Conservation (phyloP, 2,113 vertebrate species). For the Hippocampus barbouri region DNA sequence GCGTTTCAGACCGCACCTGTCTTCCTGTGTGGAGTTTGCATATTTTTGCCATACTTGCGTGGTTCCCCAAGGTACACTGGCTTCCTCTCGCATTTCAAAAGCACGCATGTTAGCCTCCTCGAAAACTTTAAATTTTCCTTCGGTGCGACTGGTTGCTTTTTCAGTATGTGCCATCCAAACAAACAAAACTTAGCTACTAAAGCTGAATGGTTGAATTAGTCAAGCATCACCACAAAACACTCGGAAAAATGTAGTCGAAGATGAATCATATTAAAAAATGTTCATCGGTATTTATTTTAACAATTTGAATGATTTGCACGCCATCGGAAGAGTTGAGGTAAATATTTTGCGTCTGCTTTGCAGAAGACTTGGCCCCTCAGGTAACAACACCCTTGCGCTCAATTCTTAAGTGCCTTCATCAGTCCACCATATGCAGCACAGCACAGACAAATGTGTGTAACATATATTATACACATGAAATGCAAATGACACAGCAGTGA, state of each 20-base stretch:
- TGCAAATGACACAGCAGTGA: neutral
- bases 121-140: too few relatives aligned
- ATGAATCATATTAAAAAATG: constrained; percentile 11
- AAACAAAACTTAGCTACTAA: too few relatives aligned
- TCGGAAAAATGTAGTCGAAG: neutral
- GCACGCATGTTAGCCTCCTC: too few relatives aligned
- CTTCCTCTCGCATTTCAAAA: too few relatives aligned
- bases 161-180: too few relatives aligned
- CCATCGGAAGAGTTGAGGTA: constrained; percentile 20
- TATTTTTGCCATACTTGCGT: too few relatives aligned
- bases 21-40: too few relatives aligned
- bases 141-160: too few relatives aligned
- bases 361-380: neutral
- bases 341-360: constrained; percentile 13
- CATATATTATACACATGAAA: neutral
- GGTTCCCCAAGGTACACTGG: too few relatives aligned
- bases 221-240: neutral
- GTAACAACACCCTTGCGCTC: neutral
- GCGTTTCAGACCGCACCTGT: too few relatives aligned
- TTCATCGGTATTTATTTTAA: constrained; percentile 9
- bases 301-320: neutral
- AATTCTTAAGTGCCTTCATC: neutral
- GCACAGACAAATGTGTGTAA: neutral
- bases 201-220: too few relatives aligned
- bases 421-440: neutral